Conservation (phyloP, 2,113 vertebrate species). For the Aviceda subcristata region DNA sequence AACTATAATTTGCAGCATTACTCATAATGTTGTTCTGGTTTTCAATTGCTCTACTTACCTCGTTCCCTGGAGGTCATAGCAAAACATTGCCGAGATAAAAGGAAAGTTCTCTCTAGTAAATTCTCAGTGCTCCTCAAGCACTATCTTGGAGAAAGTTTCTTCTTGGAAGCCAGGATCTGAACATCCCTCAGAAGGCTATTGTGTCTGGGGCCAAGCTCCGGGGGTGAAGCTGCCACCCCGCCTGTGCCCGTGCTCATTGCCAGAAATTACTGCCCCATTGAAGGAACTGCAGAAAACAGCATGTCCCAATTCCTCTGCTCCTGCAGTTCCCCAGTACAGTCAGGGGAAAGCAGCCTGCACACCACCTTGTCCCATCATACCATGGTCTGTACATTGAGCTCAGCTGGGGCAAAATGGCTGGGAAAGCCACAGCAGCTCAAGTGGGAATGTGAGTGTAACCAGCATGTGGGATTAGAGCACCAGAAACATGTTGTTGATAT, state of each 20-base stretch:
- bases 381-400: rapidly evolving
- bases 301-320: background rate
- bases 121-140: background rate
- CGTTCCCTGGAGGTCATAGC: background rate
- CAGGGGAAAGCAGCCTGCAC: background rate
- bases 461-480: rapidly evolving
- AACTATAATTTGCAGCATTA: background rate
- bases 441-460: rapidly evolving
- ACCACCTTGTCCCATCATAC: background rate
- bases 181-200: background rate
- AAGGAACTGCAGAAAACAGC: background rate
- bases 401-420: background rate
- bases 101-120: background rate
- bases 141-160: background rate
- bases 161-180: background rate
- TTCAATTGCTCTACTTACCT: background rate
- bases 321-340: rapidly evolving
- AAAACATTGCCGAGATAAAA: background rate
- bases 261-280: background rate
- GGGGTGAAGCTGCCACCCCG: background rate
- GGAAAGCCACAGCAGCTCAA: background rate
- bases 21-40: background rate
- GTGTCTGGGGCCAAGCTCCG: rapidly evolving
- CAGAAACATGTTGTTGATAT: background rate
- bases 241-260: background rate